phyloP scores from a whole-genome alignment of 2,113 vertebrate species.

The Calyptommatus sinebrachiatus region DNA sequence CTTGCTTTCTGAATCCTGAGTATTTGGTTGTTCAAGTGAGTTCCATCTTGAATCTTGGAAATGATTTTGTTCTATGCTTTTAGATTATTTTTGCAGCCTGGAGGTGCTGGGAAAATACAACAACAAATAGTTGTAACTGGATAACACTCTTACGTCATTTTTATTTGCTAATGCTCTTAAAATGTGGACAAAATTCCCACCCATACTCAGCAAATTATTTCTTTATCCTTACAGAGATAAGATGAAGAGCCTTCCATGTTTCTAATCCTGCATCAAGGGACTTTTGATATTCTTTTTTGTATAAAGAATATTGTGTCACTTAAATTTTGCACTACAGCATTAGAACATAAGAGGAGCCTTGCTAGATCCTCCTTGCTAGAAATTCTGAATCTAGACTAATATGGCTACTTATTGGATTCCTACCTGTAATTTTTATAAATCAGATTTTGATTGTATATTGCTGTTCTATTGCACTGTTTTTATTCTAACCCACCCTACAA shows the following conservation, averaged over 20 bases:
- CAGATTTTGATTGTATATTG: too few relatives aligned
- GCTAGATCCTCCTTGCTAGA: too few relatives aligned
- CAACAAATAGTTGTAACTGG: neutral
- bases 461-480: too few relatives aligned
- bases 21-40: neutral
- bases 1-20: neutral
- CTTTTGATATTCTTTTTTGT: too few relatives aligned
- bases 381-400: too few relatives aligned
- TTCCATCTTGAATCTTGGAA: neutral
- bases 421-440: too few relatives aligned
- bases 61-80: neutral
- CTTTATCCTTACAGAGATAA: neutral
- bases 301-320: too few relatives aligned
- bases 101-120: neutral
- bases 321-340: too few relatives aligned
- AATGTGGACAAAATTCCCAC: neutral
- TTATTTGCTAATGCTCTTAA: conserved; percentile 14
- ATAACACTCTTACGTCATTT: neutral
- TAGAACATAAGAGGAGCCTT: too few relatives aligned
- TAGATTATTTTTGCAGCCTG: neutral
- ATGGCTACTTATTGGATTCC: too few relatives aligned
- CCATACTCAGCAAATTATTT: neutral
- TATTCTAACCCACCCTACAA: too few relatives aligned
- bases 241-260: neutral
- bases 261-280: neutral